These are phyloP conservation scores for Temnothorax rugatulus DNA, from an alignment of 2,888 invertebrate species.

Conservation along the genomic window DNA sequence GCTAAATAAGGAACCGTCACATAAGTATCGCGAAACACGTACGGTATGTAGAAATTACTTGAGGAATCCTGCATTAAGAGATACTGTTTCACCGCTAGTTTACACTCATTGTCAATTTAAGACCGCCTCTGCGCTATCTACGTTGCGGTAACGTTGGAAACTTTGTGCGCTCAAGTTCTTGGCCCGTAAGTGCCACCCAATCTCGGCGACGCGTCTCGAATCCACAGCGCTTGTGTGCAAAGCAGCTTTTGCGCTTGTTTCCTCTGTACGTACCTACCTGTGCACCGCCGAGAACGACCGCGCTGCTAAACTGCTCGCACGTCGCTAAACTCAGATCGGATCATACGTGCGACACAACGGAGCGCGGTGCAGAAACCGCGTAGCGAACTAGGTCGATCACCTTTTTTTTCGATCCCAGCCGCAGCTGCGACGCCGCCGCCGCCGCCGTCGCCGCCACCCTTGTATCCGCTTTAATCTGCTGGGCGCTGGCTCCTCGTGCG, in stretches of 20 bases:
- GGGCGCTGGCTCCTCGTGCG: constrained; percentile 53
- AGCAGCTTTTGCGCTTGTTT: constrained; percentile 22
- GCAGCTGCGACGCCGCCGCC: constrained; percentile 50
- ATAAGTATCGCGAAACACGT: neutral
- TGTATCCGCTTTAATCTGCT: constrained; percentile 61
- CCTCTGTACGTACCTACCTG: neutral
- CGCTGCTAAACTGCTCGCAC: constrained; percentile 11
- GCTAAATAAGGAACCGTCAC: neutral
- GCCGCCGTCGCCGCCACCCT: constrained; percentile 49
- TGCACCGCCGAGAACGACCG: neutral
- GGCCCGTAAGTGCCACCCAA: constrained; percentile 12
- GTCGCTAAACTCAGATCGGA: constrained; percentile 55
- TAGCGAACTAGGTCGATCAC: constrained; percentile 70
- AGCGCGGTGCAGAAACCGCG: constrained; percentile 64
- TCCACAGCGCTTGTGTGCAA: neutral
- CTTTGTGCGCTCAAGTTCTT: constrained; percentile 39
- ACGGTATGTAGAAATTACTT: neutral
- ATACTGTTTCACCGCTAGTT: neutral
- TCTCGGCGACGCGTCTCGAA: constrained; percentile 19
- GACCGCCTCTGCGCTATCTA: constrained; percentile 2
- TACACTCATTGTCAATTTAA: constrained; percentile 30
- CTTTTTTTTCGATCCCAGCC: constrained; percentile 44
- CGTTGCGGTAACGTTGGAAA: constrained; percentile 34
- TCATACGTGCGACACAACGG: constrained; percentile 59
- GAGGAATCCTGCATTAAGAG: neutral